Evolutionary conservation across 1,140 invertebrate genomes (phyloP).

Genomic region (Ceratina japonica): DNA sequence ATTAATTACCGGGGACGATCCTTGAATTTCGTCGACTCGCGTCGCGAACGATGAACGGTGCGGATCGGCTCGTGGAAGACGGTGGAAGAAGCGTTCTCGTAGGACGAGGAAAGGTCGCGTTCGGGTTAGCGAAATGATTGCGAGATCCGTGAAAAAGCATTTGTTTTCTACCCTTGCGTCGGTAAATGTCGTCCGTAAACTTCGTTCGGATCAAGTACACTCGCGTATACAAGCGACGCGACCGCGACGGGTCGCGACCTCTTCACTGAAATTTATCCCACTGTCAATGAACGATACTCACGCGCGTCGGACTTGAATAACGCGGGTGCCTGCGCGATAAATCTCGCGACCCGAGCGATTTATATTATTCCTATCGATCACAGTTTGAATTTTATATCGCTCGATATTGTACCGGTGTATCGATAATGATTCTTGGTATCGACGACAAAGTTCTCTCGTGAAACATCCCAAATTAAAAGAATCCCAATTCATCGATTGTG

Average conservation of each 20-base stretch:
- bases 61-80: neutral
- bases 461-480: too few relatives aligned
- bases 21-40: constrained; percentile 21
- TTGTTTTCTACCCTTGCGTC: constrained; percentile 24
- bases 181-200: constrained; percentile 42
- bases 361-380: too few relatives aligned
- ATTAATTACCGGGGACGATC: constrained; percentile 7
- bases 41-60: constrained; percentile 8
- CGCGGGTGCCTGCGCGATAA: neutral
- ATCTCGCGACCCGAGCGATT: neutral
- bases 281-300: neutral
- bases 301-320: neutral
- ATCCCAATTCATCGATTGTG: too few relatives aligned
- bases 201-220: constrained; percentile 46
- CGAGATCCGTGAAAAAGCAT: constrained; percentile 35
- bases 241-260: neutral
- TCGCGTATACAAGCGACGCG: too few relatives aligned
- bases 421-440: too few relatives aligned
- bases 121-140: neutral
- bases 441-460: too few relatives aligned
- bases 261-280: neutral
- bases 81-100: neutral
- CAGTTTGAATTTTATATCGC: too few relatives aligned
- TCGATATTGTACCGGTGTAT: too few relatives aligned
- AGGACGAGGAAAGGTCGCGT: constrained; percentile 13